Base-by-base conservation (phyloP, 1,140 invertebrate species). In the Heterodera carotae region DNA sequence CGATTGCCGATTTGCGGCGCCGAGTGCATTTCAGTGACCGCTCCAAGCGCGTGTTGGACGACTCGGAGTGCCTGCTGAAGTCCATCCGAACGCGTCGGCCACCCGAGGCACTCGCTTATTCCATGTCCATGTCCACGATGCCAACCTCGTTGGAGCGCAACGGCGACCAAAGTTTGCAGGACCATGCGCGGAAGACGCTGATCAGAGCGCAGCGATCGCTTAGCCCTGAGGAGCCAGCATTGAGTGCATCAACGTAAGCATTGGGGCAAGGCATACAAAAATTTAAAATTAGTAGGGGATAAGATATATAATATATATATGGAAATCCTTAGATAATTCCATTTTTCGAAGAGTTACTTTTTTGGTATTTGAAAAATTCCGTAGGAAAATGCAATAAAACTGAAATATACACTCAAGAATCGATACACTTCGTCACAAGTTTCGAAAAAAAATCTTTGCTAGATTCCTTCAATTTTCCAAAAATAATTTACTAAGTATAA, bases 21-120 rank as follows among this genome's bases (percentile, higher is more conserved):
- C 72, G 72, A 10, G 56, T 74, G n/a, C 72, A 74, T 56, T 74
- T 74, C 33, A 74, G 53, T 29, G 72, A 64, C 33, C 43, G 72
- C 12, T 62, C 72, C 15, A 31, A 74, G 64, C 25, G 72, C n/a
- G 25, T 56, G 25, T 62, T 74, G 33, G 56, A 74, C 12, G 56
- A 74, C 59, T 74, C 72, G 15, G 72, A 74, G 27, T 29, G 29
- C 27, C 64, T 74, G 59, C 33, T 60, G 59, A 74, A 74, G 39
- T 74, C 72, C 36, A 74, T 74, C 27, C 59, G 64, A 71, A 71
- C 48, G 29, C 48, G 69, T 31, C 59, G 39, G n/a, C n/a, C n/a
- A 12, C 12, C 43, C 2, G 59, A 53, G 2, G 53, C 72, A 12
- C 27, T 74, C 39, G 29, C 33, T 2, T 34, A 12, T 74, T 74